Evolutionary conservation across 2,113 vertebrate species (phyloP).

Genomic region (Rattus norvegicus): DNA sequence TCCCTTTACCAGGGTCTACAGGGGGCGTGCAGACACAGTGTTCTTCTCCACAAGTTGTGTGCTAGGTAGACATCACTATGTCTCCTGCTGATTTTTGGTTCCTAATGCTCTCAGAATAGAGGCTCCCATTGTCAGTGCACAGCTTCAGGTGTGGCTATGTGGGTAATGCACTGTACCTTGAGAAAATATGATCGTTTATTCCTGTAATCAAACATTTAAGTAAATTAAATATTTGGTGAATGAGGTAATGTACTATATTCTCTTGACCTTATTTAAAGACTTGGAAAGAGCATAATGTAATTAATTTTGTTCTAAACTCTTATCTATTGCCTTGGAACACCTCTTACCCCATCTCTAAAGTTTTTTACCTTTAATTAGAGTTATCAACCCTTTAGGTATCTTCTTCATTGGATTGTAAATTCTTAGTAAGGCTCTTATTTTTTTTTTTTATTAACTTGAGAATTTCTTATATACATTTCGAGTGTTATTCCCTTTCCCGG

Average conservation of each 20-base stretch:
- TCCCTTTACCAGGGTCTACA: not conserved
- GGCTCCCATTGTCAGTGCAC: not conserved
- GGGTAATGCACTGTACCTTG: not conserved
- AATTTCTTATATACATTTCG: too few relatives aligned
- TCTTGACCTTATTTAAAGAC: not conserved
- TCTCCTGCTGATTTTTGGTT: not conserved
- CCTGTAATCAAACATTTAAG: not conserved
- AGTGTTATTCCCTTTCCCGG: too few relatives aligned
- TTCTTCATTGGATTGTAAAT: not conserved
- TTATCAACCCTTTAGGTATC: not conserved
- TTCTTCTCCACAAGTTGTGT: not conserved
- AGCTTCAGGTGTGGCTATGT: not conserved
- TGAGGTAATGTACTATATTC: not conserved
- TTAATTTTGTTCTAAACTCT: conserved; percentile 11
- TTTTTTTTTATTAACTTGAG: too few relatives aligned
- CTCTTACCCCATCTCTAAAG: not conserved
- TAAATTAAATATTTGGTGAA: conserved; percentile 29
- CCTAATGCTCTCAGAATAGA: not conserved
- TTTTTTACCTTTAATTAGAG: not conserved
- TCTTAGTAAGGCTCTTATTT: conserved; percentile 9
- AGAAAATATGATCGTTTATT: not conserved
- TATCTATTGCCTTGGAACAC: not conserved
- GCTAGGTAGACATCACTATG: not conserved
- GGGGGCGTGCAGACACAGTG: not conserved
- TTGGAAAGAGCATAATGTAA: not conserved